Percentiles rank a stretch among this genome's conserved stretches.
Conservation (phyloP, 2,113 vertebrate species). For the Falcunculus frontatus region DNA sequence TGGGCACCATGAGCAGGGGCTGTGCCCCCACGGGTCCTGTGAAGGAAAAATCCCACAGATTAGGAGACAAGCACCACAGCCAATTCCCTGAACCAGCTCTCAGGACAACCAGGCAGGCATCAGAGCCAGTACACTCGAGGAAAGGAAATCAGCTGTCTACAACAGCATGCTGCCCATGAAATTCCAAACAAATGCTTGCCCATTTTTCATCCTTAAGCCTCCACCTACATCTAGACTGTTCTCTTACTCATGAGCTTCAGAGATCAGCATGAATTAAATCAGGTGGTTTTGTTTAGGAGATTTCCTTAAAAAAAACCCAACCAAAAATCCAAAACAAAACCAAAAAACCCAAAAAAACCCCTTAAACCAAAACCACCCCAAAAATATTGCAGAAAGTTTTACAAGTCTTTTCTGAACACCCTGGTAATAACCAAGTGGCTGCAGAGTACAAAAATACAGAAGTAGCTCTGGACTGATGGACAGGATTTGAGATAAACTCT, state of each 20-base stretch:
- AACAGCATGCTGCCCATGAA: not conserved
- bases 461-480: not conserved
- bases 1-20: constrained; percentile 97
- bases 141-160: not conserved
- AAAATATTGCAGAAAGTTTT: not conserved
- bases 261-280: not conserved
- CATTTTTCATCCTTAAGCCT: not conserved
- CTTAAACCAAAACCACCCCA: not conserved
- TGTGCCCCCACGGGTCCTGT: constrained; percentile 96
- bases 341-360: not conserved
- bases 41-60: not conserved
- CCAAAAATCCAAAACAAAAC: not conserved
- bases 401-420: not conserved
- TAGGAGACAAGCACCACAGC: not conserved
- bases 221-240: not conserved
- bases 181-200: not conserved
- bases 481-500: not conserved
- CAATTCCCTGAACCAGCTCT: not conserved
- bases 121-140: not conserved
- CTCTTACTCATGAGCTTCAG: not conserved
- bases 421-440: not conserved
- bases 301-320: not conserved
- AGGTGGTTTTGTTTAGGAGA: not conserved
- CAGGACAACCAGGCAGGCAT: not conserved
- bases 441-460: not conserved